Base-by-base conservation (phyloP, 2,888 invertebrate genomes). In the Cheilosia urbana region DNA sequence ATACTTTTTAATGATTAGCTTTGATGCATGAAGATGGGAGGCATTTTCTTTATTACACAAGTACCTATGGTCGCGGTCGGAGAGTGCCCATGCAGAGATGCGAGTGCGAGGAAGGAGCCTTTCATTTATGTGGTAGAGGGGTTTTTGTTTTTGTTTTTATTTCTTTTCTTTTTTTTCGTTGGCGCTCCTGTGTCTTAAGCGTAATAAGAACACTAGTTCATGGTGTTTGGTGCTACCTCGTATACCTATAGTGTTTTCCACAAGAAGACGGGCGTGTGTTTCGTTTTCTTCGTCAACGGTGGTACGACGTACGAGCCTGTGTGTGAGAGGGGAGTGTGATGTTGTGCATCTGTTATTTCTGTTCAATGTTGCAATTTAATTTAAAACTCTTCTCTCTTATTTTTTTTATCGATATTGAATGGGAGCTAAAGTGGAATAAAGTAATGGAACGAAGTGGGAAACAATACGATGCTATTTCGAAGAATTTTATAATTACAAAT, bases 1-100 rank as follows among this genome's bases (percentile, higher is more conserved):
- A 87, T 78, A 87, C 82, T 83, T 75, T 82, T 87, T 83, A 83
- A 83, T 66, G 87, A 83, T 83, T 83, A 79, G 83, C 83, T 83
- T 83, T 83, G 87, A 75, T 87, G 81, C 82, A 81, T 87, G 82
- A 78, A 83, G 82, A 87, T 83, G 82, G 77, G 76, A 83, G 78
- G 82, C 65, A 78, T 66, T 78, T 65, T 68, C 65, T 76, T 80
- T 79, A 77, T 82, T 82, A 77, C 80, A 69, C 58, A 76, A 60
- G 49, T 47, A 37, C 15, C 19, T 17, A n/a, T 19, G 51, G 24
- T 53, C 42, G 4, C 19, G 17, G 19, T 34, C 4, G 60, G 24
- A 51, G 42, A 34, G 34, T 47, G 17, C 19, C 19, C 19, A 42
- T 17, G 17, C 13, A 24, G 17, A 19, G 27, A 13, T 45, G 27